phyloP scores from a whole-genome alignment of 2,113 vertebrate species.

The Embiotoca jacksoni region DNA sequence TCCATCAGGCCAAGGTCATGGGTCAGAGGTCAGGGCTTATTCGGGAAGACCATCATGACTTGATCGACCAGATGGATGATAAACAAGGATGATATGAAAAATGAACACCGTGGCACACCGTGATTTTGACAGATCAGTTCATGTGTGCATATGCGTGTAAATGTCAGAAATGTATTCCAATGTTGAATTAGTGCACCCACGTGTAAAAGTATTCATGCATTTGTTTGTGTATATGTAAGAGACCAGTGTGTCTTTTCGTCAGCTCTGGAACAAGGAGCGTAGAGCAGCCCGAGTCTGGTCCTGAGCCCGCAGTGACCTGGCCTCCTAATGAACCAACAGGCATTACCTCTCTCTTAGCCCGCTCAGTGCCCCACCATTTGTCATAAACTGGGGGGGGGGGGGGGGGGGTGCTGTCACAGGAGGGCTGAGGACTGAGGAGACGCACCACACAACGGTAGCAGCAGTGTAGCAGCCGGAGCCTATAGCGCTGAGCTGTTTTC shows the following conservation, averaged over 20 bases:
- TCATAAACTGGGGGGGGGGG: conserved; percentile 67
- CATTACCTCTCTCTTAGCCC: conserved; percentile 74
- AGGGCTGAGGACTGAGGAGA: conserved; percentile 51
- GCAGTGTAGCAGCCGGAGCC: conserved; percentile 40
- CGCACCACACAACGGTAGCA: conserved; percentile 46
- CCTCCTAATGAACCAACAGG: conserved; percentile 73
- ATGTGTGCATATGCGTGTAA: too few relatives aligned
- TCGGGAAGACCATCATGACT: neutral
- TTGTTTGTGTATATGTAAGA: conserved; percentile 13
- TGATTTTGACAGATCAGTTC: neutral
- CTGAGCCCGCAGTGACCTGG: conserved; percentile 62
- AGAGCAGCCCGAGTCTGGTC: conserved; percentile 31
- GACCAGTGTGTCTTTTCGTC: conserved; percentile 20
- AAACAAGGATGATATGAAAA: neutral
- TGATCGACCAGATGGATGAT: neutral
- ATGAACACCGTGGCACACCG: neutral
- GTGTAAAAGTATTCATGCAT: neutral
- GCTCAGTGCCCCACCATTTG: conserved; percentile 71
- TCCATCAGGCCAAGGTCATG: conserved; percentile 28
- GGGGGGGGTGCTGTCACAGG: conserved; percentile 66
- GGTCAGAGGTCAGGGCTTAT: conserved; percentile 46
- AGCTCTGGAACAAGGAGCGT: neutral
- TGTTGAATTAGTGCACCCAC: neutral
- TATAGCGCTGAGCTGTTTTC: conserved; percentile 52
- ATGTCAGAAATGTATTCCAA: too few relatives aligned